Conservation (phyloP, 2,113 vertebrate genomes). For the Ginglymostoma cirratum region DNA sequence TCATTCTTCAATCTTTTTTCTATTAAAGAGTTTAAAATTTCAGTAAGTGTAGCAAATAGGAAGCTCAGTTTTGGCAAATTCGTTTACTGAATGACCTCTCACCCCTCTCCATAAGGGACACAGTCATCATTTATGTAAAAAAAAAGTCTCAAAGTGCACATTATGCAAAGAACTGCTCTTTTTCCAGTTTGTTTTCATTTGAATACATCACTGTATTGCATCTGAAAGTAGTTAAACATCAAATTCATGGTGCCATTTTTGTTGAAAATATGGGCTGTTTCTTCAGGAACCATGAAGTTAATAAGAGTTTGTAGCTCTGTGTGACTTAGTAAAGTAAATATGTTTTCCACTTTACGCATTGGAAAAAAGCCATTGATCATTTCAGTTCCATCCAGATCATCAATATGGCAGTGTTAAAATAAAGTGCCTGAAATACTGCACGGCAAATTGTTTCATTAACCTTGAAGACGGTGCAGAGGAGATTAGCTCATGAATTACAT, state of each 20-base stretch:
- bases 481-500: neutral
- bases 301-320: neutral
- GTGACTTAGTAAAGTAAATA: neutral
- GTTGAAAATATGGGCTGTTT: slow-evolving; percentile 23
- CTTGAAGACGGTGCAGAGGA: neutral
- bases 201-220: slow-evolving; percentile 24
- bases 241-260: neutral
- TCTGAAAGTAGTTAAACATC: slow-evolving; percentile 30
- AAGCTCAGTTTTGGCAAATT: slow-evolving; percentile 24
- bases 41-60: neutral
- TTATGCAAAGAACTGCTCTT: slow-evolving; percentile 23
- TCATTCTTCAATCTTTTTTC: slow-evolving; percentile 17
- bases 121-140: slow-evolving; percentile 18
- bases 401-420: neutral
- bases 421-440: neutral
- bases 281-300: neutral
- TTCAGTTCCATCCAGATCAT: neutral
- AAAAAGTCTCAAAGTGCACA: slow-evolving; percentile 20
- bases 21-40: slow-evolving; percentile 26
- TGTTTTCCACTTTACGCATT: neutral
- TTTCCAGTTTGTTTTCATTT: slow-evolving; percentile 35
- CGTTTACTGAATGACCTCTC: slow-evolving; percentile 5
- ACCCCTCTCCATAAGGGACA: slow-evolving; percentile 30
- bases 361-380: neutral
- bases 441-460: neutral